These are phyloP conservation scores for Burhinus oedicnemus DNA, from an alignment of 2,113 vertebrate genomes.

Conservation along the genomic window DNA sequence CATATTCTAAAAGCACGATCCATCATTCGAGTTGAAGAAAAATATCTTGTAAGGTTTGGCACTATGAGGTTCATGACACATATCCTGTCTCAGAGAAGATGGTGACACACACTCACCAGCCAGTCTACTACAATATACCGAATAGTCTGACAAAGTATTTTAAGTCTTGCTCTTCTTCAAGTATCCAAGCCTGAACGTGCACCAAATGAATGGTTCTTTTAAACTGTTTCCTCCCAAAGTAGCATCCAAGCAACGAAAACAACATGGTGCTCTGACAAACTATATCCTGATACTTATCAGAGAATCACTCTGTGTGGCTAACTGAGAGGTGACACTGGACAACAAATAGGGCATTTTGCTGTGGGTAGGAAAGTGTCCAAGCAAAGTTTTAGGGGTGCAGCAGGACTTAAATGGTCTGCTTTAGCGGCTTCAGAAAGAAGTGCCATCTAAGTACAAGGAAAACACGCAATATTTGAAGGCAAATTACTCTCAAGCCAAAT, in stretches of 20 bases:
- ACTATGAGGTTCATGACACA: not conserved
- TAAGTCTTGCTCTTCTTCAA: not conserved
- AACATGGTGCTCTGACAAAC: not conserved
- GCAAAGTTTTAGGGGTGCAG: not conserved
- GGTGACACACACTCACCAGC: constrained; percentile 15
- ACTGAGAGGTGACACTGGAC: not conserved
- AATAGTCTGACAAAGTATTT: not conserved
- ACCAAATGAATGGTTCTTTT: not conserved
- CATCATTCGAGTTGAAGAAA: not conserved
- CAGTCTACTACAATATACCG: not conserved
- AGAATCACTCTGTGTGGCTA: not conserved
- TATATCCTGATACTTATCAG: not conserved
- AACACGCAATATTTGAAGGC: not conserved
- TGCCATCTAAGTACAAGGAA: not conserved
- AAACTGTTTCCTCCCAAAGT: not conserved
- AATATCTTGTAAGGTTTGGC: constrained; percentile 10
- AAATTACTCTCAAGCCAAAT: not conserved
- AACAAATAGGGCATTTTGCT: not conserved
- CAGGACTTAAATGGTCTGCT: not conserved
- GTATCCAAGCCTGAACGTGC: not conserved
- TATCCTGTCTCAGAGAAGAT: not conserved
- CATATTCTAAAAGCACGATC: not conserved
- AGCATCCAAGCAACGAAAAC: not conserved
- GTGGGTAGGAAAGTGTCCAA: not conserved
- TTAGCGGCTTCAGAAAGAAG: not conserved